Evolutionary conservation across 2,888 invertebrate species (phyloP), one percentile per base, ranked within the genome.

Genomic region (Emmelina monodactyla): DNA sequence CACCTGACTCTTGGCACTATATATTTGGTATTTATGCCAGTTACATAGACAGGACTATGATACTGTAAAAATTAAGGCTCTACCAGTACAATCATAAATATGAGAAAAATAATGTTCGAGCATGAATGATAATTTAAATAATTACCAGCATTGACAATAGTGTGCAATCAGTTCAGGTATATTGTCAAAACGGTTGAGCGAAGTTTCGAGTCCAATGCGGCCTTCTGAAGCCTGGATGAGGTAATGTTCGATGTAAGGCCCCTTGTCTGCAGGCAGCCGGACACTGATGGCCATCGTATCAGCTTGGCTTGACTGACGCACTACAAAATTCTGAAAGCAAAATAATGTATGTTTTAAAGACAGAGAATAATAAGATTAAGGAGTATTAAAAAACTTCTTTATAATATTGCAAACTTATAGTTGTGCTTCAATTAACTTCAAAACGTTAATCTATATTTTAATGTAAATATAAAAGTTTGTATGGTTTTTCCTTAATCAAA

Each of bases 281-380:
- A 97, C 94, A 32, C 94, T 94, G 46, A 97, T 87, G 28, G 97
- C 97, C 94, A 96, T 94, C 35, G 96, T 95, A 52, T 92, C 91
- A 28, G 89, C 85, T 64, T 95, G 94, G 55, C 95, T 95, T 28
- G 96, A 96, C 59, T 94, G 92, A 31, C 97, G 87, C 25, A 97
- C 96, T 33, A 97, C 92, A 61, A 97, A 97, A 60, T 93, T 94
- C 92, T 94, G 83, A 15, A 83, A 62, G n/a, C n/a, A n/a, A n/a
- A n/a, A n/a, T n/a, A n/a, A n/a, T n/a, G n/a, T n/a, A n/a, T n/a
- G n/a, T n/a, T 19, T 9, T 19, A 9, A 5, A 19, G 19, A 19
- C 19, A 19, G 9, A 19, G 5, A 19, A 19, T 19, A 6, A 19
- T 19, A 19, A 19, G 19, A 19, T 6, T 6, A 19, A 19, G 9